Conservation (phyloP, 2,888 invertebrate genomes). For the Chrysolina americana region DNA sequence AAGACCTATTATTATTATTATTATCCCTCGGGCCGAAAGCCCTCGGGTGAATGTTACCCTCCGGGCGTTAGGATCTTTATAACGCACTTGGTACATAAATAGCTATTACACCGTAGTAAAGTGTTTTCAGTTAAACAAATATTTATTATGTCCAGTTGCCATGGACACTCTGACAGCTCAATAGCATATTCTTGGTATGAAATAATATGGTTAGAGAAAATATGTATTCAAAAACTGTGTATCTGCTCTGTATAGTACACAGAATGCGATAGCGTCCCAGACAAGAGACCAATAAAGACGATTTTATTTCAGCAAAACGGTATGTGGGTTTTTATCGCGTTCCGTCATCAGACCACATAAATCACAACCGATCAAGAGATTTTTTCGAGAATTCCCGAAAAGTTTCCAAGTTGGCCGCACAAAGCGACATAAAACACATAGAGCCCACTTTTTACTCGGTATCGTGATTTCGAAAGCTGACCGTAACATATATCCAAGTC, state of each 20-base stretch:
- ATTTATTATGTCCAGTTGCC: too few species aligned
- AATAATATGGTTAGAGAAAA: too few species aligned
- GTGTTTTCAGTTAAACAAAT: too few species aligned
- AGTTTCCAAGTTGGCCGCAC: constrained; percentile 56
- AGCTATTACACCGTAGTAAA: too few species aligned
- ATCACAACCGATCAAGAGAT: constrained; percentile 52
- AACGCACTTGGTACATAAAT: too few species aligned
- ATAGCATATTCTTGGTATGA: too few species aligned
- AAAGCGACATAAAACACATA: constrained; percentile 57
- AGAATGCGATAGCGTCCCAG: constrained; percentile 23
- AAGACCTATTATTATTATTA: too few species aligned
- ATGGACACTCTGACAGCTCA: too few species aligned
- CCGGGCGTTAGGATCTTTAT: too few species aligned
- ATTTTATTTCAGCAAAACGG: constrained; percentile 33
- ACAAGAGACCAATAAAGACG: constrained; percentile 34
- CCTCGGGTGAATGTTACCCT: too few species aligned
- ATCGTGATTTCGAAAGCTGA: constrained; percentile 59
- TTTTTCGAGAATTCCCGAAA: constrained; percentile 59
- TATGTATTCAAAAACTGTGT: too few species aligned
- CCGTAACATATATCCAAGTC: constrained; percentile 60
- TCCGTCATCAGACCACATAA: constrained; percentile 51
- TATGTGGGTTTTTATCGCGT: constrained; percentile 28
- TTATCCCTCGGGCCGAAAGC: too few species aligned
- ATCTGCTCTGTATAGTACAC: background rate
- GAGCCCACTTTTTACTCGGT: constrained; percentile 41